These are phyloP conservation scores for Labeo catla DNA, from an alignment of 2,113 vertebrate genomes.

Conservation along the genomic window DNA sequence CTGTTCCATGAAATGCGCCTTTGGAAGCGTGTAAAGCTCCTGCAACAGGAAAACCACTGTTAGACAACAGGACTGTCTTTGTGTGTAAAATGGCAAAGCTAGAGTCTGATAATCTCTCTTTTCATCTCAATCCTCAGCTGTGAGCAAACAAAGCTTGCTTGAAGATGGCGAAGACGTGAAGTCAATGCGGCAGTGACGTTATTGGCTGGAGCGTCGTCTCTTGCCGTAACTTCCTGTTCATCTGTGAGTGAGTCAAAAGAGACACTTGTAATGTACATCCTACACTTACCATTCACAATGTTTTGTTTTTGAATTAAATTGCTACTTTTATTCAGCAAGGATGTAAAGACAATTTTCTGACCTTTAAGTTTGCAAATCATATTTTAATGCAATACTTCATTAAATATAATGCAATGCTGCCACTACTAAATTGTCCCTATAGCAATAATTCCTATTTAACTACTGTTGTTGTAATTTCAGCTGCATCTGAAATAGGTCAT, in stretches of 20 bases:
- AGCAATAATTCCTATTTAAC: no score
- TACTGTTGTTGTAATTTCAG: no score
- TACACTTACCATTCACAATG: no score
- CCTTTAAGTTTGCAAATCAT: no score
- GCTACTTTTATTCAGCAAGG: no score
- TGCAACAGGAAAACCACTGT: constrained; percentile 68
- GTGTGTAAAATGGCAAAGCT: constrained; percentile 57
- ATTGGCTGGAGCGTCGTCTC: background rate
- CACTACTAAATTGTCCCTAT: no score
- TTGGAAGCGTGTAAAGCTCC: constrained; percentile 64
- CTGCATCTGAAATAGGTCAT: no score
- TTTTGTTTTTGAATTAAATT: no score
- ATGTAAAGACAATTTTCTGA: no score
- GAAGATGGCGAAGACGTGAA: constrained; percentile 18
- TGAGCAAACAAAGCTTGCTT: constrained; percentile 54
- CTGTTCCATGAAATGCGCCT: constrained; percentile 72
- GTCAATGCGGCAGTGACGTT: background rate
- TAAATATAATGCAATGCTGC: no score
- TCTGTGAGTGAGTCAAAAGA: background rate
- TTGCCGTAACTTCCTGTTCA: background rate
- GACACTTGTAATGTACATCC: background rate
- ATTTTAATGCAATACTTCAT: no score
- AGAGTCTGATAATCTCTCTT: constrained; percentile 58
- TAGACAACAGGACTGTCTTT: constrained; percentile 73
- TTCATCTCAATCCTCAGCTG: constrained; percentile 26